Evolutionary conservation across 2,797 vertebrate genomes (phyloP).

Genomic region (Melanotaenia nigrans): DNA sequence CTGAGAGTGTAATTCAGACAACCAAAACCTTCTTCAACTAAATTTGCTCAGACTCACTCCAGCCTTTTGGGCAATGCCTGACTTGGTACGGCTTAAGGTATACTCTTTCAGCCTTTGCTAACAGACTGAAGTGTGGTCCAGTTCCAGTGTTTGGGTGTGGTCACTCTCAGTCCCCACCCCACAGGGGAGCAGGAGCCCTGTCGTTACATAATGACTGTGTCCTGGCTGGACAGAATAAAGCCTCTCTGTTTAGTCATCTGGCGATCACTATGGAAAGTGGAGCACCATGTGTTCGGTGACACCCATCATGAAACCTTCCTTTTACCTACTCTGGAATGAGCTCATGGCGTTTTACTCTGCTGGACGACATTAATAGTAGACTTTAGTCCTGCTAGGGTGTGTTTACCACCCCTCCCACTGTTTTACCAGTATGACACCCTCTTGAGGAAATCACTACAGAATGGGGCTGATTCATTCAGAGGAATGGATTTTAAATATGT

Average conservation of each 20-base stretch:
- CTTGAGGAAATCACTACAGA: conserved; percentile 69
- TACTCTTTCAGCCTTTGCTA: conserved; percentile 40
- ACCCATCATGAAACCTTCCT: conserved; percentile 74
- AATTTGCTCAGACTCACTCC: conserved; percentile 18
- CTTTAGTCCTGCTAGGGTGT: conserved; percentile 68
- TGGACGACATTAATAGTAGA: conserved; percentile 64
- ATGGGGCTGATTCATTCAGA: conserved; percentile 74
- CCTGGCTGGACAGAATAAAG: conserved; percentile 74
- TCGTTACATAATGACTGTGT: conserved; percentile 74
- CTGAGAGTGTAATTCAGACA: conserved; percentile 8
- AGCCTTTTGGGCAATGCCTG: conserved; percentile 7
- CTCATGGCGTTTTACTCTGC: conserved; percentile 72
- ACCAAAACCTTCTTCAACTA: conserved; percentile 22
- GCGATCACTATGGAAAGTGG: conserved; percentile 78
- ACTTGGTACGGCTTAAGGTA: conserved; percentile 32
- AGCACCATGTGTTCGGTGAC: conserved; percentile 75
- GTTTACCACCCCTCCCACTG: conserved; percentile 70
- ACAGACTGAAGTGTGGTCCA: conserved; percentile 60
- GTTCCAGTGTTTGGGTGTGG: conserved; percentile 73
- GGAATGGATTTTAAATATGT: conserved; percentile 49
- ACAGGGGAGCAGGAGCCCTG: conserved; percentile 62
- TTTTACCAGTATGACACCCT: conserved; percentile 73
- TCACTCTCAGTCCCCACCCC: conserved; percentile 31
- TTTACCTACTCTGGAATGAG: conserved; percentile 75
- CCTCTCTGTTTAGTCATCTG: conserved; percentile 78